Evolutionary conservation across 2,888 invertebrate species (phyloP).

Genomic region (Apeira syringaria): DNA sequence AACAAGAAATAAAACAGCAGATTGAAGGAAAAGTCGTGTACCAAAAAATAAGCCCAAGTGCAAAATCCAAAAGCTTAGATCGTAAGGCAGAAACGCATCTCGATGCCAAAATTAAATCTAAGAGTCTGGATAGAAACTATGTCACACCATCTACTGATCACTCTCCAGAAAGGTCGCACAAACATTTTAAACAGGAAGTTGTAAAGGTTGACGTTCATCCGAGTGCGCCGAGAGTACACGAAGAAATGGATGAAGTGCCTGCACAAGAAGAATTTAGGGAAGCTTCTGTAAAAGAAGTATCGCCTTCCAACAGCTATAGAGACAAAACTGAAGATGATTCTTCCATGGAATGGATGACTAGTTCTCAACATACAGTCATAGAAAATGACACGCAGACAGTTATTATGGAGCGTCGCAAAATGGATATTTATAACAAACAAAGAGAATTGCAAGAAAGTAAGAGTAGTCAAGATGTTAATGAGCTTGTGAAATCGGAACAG

Average conservation of each 20-base stretch:
- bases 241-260: slow-evolving; percentile 33
- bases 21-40: slow-evolving; percentile 86
- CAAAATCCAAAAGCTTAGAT: slow-evolving; percentile 87
- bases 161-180: slow-evolving; percentile 61
- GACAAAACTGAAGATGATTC: slow-evolving; percentile 76
- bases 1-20: slow-evolving; percentile 85
- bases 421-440: slow-evolving; percentile 84
- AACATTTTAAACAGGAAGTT: slow-evolving; percentile 76
- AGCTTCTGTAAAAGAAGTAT: slow-evolving; percentile 43
- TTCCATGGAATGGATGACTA: slow-evolving; percentile 75
- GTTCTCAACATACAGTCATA: slow-evolving; percentile 69
- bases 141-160: slow-evolving; percentile 63
- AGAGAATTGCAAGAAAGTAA: slow-evolving; percentile 72
- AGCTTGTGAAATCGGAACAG: slow-evolving; percentile 58
- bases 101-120: slow-evolving; percentile 84
- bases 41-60: slow-evolving; percentile 76
- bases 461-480: slow-evolving; percentile 64
- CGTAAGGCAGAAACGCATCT: slow-evolving; percentile 84
- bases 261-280: slow-evolving; percentile 38
- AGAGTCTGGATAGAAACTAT: slow-evolving; percentile 87
- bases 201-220: slow-evolving; percentile 76
- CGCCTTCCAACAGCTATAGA: slow-evolving; percentile 67
- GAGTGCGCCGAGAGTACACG: slow-evolving; percentile 45
- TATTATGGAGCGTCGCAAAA: slow-evolving; percentile 84
- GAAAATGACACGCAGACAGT: slow-evolving; percentile 85